Base-by-base conservation (phyloP, 1,140 invertebrate genomes). In the Listronotus oregonensis region DNA sequence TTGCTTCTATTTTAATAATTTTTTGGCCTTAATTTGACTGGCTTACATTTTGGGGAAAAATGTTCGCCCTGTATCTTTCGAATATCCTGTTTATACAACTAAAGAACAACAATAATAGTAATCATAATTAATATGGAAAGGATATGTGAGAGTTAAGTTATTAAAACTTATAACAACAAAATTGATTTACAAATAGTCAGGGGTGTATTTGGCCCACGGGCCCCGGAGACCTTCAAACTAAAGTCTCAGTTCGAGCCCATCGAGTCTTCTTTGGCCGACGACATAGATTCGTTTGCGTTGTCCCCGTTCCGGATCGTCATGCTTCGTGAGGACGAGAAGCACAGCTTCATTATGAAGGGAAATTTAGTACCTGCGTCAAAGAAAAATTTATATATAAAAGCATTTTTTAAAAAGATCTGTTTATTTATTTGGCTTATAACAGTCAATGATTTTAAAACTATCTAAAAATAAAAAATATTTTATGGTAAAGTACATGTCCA, bases 301-400 rank as follows among this genome's bases (percentile, higher is more conserved):
- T 79, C 77, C 18, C 76, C 75, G 54, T 78, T 78, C 47, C 72
- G 72, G 66, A 78, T 78, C 34, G 78, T 76, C 78, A 92, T 91
- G 77, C 88, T 89, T 76, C 91, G 89, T 54, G 91, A 90, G 64
- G 91, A 93, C 17, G 93, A 96, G 83, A 96, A 96, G 79, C 94
- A 96, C 62, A 98, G 83, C 83, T 97, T 98, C 90, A 97, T 93
- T 72, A 96, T 93, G 84, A 96, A 98, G 63, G 96, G 96, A 81
- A 95, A 96, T 82, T 97, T 97, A 62, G 93, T 94, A 79, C 90
- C 94, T 96, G 83, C 12, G 85, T 50, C 57, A 70, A 56, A 9
- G 59, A 42, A 31, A 46, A 58, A n/a, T n/a, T n/a, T n/a, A n/a
- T n/a, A n/a, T 14, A 56, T 56, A 5, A 40, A 77, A n/a, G n/a